These are phyloP conservation scores for Aphidius ervi DNA, from an alignment of 1,140 invertebrate genomes.

Conservation along the genomic window DNA sequence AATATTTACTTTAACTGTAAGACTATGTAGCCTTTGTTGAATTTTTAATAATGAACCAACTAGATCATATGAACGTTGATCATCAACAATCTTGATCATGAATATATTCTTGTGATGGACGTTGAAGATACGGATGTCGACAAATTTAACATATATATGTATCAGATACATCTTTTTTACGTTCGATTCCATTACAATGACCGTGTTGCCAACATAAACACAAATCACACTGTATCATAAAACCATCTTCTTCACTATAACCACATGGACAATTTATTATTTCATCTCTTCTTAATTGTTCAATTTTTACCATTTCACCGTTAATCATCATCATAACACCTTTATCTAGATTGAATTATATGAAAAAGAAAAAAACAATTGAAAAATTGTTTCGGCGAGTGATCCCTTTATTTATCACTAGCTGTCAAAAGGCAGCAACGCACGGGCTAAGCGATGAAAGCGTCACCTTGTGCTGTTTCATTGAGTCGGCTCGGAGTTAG, in stretches of 20 bases:
- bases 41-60: slow-evolving; percentile 66
- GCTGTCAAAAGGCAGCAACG: too few species aligned
- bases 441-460: too few species aligned
- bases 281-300: slow-evolving; percentile 59
- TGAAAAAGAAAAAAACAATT: too few species aligned
- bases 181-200: slow-evolving; percentile 77
- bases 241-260: slow-evolving; percentile 80
- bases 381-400: too few species aligned
- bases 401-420: too few species aligned
- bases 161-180: slow-evolving; percentile 77
- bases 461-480: too few species aligned
- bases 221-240: slow-evolving; percentile 93
- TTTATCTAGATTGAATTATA: slow-evolving; percentile 41
- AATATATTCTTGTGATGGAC: slow-evolving; percentile 67
- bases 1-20: slow-evolving; percentile 72
- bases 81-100: slow-evolving; percentile 89
- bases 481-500: too few species aligned
- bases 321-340: slow-evolving; percentile 49
- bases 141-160: slow-evolving; percentile 89
- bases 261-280: slow-evolving; percentile 85
- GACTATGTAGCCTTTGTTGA: slow-evolving; percentile 65
- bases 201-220: slow-evolving; percentile 95
- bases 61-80: slow-evolving; percentile 71
- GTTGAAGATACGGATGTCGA: slow-evolving; percentile 68
- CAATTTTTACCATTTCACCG: slow-evolving; percentile 48